Evolutionary conservation across 2,888 invertebrate genomes (phyloP), one percentile per base, ranked within the genome.

Genomic region (Stenotaenia linearis): DNA sequence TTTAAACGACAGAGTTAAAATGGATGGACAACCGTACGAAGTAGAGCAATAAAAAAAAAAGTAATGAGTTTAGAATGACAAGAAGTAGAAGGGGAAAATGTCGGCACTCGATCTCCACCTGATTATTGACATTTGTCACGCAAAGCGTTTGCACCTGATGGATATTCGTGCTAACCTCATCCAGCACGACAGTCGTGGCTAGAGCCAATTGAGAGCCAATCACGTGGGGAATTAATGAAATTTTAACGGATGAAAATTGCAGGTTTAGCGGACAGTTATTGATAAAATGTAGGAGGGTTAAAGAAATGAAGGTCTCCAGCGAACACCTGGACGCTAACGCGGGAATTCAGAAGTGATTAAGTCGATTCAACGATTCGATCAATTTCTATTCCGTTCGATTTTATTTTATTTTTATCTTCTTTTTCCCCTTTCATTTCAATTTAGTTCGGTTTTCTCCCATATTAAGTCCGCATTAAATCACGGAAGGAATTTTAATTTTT

Each of bases 181-280:
- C 28, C 25, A 69, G 69, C 69, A 69, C 69, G 69, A 69, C 69
- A 69, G 25, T 69, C 69, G 69, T 69, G 69, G 69, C 69, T 69
- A 3, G 69, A 12, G n/a, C 69, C 69, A 69, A 69, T 69, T 69
- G 69, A 69, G 69, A 69, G 25, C 69, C 69, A 69, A 69, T 69
- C 69, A 69, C 69, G 69, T 69, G 69, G 69, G 69, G 28, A 69
- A 69, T 69, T 69, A 69, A 69, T 69, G 69, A 69, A 69, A 69
- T 69, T 69, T 56, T 56, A 56, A 56, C 21, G 56, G 56, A 56
- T 56, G 56, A 56, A 69, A 69, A 69, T 69, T 69, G 69, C 28
- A 25, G 69, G 69, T 69, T 25, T 69, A 69, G 69, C 69, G 25
- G 69, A 69, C 69, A 69, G 69, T 69, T 69, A 69, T 69, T 69